Evolutionary conservation across 2,888 invertebrate genomes (phyloP).

Genomic region (Embidobia sp.): DNA sequence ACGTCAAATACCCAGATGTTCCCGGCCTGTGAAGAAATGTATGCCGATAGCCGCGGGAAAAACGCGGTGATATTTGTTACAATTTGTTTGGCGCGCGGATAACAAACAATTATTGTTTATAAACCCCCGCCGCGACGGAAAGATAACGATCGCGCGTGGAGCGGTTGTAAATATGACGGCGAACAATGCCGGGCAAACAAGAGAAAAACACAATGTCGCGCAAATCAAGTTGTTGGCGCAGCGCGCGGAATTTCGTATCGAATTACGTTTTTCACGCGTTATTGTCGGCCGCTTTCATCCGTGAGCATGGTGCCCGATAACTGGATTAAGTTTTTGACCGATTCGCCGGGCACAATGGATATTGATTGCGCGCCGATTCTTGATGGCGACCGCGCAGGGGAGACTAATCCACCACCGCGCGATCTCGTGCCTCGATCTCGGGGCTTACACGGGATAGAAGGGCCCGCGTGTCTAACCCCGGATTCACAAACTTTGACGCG

Average conservation of each 20-base stretch:
- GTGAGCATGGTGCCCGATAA: conserved; percentile 54
- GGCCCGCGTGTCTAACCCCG: conserved; percentile 70
- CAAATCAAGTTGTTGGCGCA: conserved; percentile 55
- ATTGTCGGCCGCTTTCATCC: conserved; percentile 55
- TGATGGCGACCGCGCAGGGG: conserved; percentile 50
- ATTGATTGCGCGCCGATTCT: conserved; percentile 63
- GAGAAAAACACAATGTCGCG: conserved; percentile 56
- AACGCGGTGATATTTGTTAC: too few species aligned
- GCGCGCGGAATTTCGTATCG: conserved; percentile 55
- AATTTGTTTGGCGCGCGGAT: too few species aligned
- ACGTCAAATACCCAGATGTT: too few species aligned
- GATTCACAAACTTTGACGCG: conserved; percentile 75
- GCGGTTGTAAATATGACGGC: conserved; percentile 44
- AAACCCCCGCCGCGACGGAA: too few species aligned
- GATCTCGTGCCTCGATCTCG: conserved; percentile 60
- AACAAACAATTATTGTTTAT: too few species aligned
- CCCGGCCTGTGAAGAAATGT: too few species aligned
- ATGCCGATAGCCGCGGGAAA: too few species aligned
- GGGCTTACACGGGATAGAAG: conserved; percentile 67
- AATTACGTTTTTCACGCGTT: conserved; percentile 64
- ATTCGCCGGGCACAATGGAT: conserved; percentile 55
- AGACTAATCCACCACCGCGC: conserved; percentile 61
- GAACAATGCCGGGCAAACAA: conserved; percentile 48
- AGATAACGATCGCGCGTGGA: too few species aligned
- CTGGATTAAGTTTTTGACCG: conserved; percentile 65